phyloP scores from a whole-genome alignment of 2,113 vertebrate species.

The Zosterops borbonicus region DNA sequence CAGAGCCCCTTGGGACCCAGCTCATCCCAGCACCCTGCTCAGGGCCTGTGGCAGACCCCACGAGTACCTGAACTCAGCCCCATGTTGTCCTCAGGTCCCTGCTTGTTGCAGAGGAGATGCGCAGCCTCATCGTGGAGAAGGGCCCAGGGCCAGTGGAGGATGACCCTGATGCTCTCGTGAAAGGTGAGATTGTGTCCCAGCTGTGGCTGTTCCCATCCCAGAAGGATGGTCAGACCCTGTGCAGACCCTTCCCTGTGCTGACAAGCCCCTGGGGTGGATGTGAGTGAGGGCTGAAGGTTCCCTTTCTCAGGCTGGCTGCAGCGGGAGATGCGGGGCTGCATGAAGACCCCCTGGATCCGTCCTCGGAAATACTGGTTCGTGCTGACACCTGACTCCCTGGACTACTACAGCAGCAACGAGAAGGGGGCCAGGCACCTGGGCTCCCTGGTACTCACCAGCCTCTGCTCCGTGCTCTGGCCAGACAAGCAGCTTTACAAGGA shows the following conservation, averaged over 20 bases:
- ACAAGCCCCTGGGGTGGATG: fast-evolving
- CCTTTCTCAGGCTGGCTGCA: slow-evolving; percentile 88
- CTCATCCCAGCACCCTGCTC: not conserved
- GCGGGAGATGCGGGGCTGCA: slow-evolving; percentile 82
- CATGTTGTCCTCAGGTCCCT: slow-evolving; percentile 64
- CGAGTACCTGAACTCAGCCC: not conserved
- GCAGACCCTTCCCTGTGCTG: not conserved
- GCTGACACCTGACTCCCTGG: slow-evolving; percentile 89
- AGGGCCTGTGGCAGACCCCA: fast-evolving
- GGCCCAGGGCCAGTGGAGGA: slow-evolving; percentile 80
- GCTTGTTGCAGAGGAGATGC: slow-evolving; percentile 85
- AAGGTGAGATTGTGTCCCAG: slow-evolving; percentile 76
- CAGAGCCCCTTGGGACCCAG: not conserved
- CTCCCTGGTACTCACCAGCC: slow-evolving; percentile 91
- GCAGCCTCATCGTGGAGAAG: slow-evolving; percentile 88
- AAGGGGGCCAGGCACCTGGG: slow-evolving; percentile 85
- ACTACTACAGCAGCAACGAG: slow-evolving; percentile 89
- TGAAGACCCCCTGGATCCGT: slow-evolving; percentile 84
- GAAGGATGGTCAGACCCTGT: not conserved
- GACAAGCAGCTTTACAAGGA: slow-evolving; percentile 93
- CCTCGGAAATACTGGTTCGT: slow-evolving; percentile 94
- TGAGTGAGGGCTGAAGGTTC: not conserved
- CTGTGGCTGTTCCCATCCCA: not conserved
- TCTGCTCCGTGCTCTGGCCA: slow-evolving; percentile 93
- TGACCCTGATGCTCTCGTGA: slow-evolving; percentile 83